phyloP scores from a whole-genome alignment of 2,113 vertebrate species.

The Atlantisia rogersi region DNA sequence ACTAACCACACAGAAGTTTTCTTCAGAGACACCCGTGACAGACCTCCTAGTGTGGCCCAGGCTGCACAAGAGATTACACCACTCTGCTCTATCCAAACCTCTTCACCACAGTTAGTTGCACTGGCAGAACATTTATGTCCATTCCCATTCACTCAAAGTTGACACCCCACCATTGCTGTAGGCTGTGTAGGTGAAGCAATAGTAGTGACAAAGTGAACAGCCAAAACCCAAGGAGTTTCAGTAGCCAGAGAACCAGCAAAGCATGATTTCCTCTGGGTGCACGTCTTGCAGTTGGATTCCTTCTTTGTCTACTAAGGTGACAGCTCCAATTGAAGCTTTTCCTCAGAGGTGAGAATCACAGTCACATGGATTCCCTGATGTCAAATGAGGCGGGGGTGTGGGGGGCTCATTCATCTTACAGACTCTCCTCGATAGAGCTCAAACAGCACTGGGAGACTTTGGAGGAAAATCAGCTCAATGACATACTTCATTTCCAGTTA shows the following conservation, averaged over 20 bases:
- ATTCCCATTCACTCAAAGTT: not conserved
- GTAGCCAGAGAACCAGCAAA: not conserved
- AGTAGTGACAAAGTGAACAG: not conserved
- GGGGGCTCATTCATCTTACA: not conserved
- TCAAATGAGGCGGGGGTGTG: rapidly evolving
- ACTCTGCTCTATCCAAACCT: not conserved
- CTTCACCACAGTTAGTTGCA: not conserved
- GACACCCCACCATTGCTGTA: not conserved
- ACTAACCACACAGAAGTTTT: not conserved
- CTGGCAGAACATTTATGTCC: not conserved
- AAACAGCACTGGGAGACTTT: not conserved
- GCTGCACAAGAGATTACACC: not conserved
- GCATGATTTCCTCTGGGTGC: conserved; percentile 33
- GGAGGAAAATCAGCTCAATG: not conserved
- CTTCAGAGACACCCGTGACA: not conserved
- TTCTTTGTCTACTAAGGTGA: conserved; percentile 2
- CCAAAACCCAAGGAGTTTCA: not conserved
- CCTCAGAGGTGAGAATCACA: not conserved
- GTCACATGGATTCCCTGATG: not conserved
- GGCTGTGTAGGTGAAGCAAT: not conserved
- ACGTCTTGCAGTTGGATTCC: not conserved
- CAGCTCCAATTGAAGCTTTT: conserved; percentile 24
- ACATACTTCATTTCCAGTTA: conserved; percentile 41
- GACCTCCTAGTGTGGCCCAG: not conserved
- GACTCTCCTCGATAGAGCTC: not conserved